Evolutionary conservation across 2,113 vertebrate genomes (phyloP).

Genomic region (Lichenostomus cassidix): DNA sequence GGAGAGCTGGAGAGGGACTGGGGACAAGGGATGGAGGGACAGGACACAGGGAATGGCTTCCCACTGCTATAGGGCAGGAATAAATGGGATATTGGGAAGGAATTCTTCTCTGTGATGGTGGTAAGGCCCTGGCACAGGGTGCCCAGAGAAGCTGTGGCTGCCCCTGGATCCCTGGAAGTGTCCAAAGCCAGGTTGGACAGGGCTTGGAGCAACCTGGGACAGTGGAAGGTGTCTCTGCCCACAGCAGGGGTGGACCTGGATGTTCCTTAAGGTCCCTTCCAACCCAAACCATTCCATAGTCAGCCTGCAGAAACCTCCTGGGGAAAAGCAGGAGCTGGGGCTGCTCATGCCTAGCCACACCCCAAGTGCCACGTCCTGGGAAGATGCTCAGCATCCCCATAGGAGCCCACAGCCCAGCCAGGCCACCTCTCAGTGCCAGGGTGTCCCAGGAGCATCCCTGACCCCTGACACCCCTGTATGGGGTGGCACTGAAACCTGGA

Average conservation of each 20-base stretch:
- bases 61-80: background rate
- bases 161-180: background rate
- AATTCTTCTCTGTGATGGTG: accelerated
- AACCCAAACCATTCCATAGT: background rate
- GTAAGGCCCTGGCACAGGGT: accelerated
- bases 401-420: background rate
- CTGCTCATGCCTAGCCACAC: background rate
- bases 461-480: accelerated
- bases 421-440: background rate
- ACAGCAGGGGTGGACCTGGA: background rate
- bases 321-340: background rate
- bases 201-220: accelerated
- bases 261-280: accelerated
- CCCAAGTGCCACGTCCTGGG: accelerated
- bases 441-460: background rate
- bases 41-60: background rate
- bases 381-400: background rate
- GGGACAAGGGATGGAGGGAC: background rate
- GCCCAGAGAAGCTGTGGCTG: background rate
- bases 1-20: background rate
- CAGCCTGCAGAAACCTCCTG: background rate
- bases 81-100: background rate
- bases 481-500: background rate
- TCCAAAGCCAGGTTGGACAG: accelerated
- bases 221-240: background rate